Percentiles rank a stretch among this genome's conserved stretches.
These are phyloP conservation scores for Solen grandis DNA, from an alignment of 1,140 invertebrate genomes.

Conservation along the genomic window DNA sequence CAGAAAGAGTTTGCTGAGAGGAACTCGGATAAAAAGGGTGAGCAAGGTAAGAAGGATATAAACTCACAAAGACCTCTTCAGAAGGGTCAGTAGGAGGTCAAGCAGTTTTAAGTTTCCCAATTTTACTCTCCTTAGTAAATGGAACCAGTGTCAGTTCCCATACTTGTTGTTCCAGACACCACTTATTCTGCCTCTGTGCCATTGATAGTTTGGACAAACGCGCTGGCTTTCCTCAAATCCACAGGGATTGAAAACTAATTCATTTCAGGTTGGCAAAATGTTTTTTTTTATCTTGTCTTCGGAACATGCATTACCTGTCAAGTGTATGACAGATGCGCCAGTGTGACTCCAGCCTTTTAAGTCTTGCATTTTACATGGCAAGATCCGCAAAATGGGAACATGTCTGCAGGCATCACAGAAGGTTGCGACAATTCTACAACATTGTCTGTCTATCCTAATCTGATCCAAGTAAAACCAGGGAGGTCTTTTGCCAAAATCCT, in stretches of 20 bases:
- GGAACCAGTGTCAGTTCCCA: neutral
- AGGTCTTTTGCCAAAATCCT: neutral
- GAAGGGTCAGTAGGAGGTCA: neutral
- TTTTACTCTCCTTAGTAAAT: neutral
- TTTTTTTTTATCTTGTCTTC: neutral
- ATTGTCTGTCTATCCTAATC: neutral
- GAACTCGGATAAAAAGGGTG: neutral
- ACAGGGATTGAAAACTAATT: neutral
- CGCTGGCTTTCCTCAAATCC: neutral
- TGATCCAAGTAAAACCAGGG: neutral
- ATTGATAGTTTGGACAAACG: conserved; percentile 13
- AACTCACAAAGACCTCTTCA: conserved; percentile 1
- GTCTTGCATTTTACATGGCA: neutral
- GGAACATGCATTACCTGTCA: neutral
- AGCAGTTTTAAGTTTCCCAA: neutral
- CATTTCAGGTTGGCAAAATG: neutral
- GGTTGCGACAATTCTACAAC: neutral
- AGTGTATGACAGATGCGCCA: neutral
- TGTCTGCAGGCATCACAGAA: conserved; percentile 11
- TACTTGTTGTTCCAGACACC: neutral
- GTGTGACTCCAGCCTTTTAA: neutral
- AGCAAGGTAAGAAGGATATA: neutral
- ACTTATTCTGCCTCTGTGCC: neutral
- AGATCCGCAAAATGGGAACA: neutral
- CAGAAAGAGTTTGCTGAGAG: neutral